Percentiles rank a stretch among this genome's conserved stretches.
Evolutionary conservation across 2,113 vertebrate species (phyloP).

Genomic region (Glaucomys volans): DNA sequence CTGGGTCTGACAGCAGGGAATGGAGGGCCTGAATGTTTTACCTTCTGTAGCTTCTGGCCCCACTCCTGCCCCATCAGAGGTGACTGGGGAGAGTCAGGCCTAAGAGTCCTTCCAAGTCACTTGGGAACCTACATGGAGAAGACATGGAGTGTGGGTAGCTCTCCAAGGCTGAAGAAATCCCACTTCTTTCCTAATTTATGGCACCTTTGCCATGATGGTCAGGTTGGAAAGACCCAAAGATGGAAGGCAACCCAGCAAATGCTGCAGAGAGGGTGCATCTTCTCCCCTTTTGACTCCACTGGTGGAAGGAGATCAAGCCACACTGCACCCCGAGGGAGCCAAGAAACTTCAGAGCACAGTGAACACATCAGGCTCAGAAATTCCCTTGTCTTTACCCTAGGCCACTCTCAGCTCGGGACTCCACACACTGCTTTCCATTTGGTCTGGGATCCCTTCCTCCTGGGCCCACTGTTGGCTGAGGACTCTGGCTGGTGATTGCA

Average conservation of each 20-base stretch:
- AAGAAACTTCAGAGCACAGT: neutral
- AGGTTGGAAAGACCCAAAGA: neutral
- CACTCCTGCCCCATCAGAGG: neutral
- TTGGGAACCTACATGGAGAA: neutral
- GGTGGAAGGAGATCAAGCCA: constrained; percentile 10
- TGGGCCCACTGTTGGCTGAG: neutral
- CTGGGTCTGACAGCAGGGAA: neutral
- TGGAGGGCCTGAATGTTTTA: neutral
- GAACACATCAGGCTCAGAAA: neutral
- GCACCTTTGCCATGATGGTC: neutral
- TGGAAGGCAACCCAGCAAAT: neutral
- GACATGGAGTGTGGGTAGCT: neutral
- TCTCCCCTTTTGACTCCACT: neutral
- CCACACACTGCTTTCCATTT: neutral
- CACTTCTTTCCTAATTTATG: neutral
- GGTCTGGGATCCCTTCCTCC: neutral
- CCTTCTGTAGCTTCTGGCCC: neutral
- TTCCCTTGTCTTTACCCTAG: neutral
- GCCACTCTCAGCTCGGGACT: neutral
- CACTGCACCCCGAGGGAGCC: neutral
- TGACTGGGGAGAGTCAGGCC: neutral
- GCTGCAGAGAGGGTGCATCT: neutral
- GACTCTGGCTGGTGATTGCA: neutral
- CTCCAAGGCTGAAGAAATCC: neutral
- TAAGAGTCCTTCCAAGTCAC: neutral